phyloP scores from a whole-genome alignment of 1,140 invertebrate species.

The Lanistes nyassanus region DNA sequence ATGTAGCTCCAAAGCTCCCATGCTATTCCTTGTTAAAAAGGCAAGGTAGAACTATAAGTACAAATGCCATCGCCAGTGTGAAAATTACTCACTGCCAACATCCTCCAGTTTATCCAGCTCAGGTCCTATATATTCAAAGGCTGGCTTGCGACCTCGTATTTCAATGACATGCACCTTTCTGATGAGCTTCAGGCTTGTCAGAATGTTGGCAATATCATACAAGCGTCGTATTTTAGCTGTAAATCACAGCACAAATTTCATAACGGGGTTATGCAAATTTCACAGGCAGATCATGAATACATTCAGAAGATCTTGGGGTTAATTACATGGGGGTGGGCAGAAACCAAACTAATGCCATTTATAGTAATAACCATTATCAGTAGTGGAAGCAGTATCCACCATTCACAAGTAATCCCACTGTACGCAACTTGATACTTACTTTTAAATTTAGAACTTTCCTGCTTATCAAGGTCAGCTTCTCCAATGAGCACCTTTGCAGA shows the following conservation, averaged over 20 bases:
- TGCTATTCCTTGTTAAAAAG: constrained; percentile 10
- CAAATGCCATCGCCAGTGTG: too few relatives aligned
- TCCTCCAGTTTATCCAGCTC: constrained; percentile 62
- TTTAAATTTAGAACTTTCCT: constrained; percentile 67
- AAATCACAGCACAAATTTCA: constrained; percentile 19
- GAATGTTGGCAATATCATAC: constrained; percentile 81
- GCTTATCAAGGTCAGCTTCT: constrained; percentile 66
- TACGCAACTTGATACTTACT: constrained; percentile 56
- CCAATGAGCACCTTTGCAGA: constrained; percentile 75
- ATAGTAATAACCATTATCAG: too few relatives aligned
- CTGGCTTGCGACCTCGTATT: constrained; percentile 74
- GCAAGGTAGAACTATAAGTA: too few relatives aligned
- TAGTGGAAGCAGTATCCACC: too few relatives aligned
- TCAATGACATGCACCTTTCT: constrained; percentile 72
- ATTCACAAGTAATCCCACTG: neutral
- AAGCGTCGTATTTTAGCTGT: constrained; percentile 76
- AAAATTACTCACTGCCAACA: constrained; percentile 3
- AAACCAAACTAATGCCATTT: too few relatives aligned
- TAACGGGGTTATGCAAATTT: neutral
- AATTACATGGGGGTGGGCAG: too few relatives aligned
- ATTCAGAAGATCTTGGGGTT: too few relatives aligned
- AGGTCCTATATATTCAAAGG: constrained; percentile 77
- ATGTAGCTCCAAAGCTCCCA: too few relatives aligned
- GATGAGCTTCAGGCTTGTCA: constrained; percentile 77
- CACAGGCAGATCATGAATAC: too few relatives aligned